A percentile compares a stretch with the other conserved stretches of the same genome.
Evolutionary conservation across 2,113 vertebrate genomes (phyloP).

Genomic region (Solea senegalensis): DNA sequence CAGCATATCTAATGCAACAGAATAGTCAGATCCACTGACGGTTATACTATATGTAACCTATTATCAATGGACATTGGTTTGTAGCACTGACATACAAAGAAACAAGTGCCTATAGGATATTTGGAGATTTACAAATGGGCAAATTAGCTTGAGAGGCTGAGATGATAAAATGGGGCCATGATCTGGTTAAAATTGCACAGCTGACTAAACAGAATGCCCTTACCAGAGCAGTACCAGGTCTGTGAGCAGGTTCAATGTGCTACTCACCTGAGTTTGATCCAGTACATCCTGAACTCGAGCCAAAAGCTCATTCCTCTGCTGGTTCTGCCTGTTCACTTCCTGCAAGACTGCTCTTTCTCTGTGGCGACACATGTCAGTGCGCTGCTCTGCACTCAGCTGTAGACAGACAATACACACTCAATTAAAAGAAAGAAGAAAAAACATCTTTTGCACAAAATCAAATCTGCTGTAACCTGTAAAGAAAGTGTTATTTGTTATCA

Average conservation of each 20-base stretch:
- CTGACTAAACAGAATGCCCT: not conserved
- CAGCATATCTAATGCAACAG: not conserved
- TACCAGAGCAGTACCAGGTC: not conserved
- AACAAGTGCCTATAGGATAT: not conserved
- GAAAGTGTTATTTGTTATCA: too few relatives aligned
- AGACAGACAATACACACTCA: conserved; percentile 29
- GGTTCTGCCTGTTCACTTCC: conserved; percentile 78
- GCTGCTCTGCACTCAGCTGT: conserved; percentile 87
- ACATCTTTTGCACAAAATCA: not conserved
- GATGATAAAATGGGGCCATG: not conserved
- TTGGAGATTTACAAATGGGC: not conserved
- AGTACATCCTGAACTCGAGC: conserved; percentile 84
- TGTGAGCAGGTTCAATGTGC: not conserved
- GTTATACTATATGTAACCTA: too few relatives aligned
- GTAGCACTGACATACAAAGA: not conserved
- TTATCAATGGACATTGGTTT: not conserved
- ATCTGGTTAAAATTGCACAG: conserved; percentile 26
- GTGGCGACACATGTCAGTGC: conserved; percentile 85
- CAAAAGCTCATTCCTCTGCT: conserved; percentile 79
- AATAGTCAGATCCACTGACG: not conserved
- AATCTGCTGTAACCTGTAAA: not conserved
- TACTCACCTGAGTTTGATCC: conserved; percentile 84
- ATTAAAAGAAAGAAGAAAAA: not conserved
- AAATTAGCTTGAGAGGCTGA: not conserved
- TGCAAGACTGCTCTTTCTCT: conserved; percentile 84